phyloP scores from a whole-genome alignment of 2,113 vertebrate species.

The Platysternon megacephalum region DNA sequence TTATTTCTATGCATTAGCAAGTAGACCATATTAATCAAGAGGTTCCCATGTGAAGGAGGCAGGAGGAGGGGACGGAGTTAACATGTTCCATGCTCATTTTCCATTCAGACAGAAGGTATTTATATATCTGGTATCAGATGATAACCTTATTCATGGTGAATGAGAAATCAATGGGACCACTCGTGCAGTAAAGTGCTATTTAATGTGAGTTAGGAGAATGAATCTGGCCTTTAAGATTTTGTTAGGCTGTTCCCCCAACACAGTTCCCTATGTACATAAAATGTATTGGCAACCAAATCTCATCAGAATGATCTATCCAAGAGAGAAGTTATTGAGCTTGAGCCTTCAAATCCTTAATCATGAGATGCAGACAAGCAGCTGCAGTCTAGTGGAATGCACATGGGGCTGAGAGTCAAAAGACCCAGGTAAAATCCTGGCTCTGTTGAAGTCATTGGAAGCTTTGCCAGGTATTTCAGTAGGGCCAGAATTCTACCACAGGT shows the following conservation, averaged over 20 bases:
- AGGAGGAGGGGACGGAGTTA: neutral
- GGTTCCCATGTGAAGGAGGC: accelerated
- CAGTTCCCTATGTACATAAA: neutral
- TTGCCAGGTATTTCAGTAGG: neutral
- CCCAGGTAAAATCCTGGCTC: neutral
- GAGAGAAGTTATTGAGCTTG: neutral
- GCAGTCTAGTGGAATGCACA: neutral
- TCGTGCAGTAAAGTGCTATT: neutral
- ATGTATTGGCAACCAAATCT: accelerated
- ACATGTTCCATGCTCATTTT: neutral
- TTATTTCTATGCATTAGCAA: neutral
- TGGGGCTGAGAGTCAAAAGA: neutral
- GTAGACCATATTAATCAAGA: neutral
- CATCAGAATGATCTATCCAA: neutral
- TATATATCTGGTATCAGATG: neutral
- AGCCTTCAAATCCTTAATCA: neutral
- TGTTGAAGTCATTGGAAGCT: neutral
- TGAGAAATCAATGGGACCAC: neutral
- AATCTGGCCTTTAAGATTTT: neutral
- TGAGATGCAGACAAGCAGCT: neutral
- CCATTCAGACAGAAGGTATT: neutral
- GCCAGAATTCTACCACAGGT: neutral
- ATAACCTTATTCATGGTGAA: neutral
- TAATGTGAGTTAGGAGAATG: neutral
- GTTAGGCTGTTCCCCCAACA: neutral